phyloP scores from a whole-genome alignment of 2,797 vertebrate genomes.

The Cossypha polioptera region DNA sequence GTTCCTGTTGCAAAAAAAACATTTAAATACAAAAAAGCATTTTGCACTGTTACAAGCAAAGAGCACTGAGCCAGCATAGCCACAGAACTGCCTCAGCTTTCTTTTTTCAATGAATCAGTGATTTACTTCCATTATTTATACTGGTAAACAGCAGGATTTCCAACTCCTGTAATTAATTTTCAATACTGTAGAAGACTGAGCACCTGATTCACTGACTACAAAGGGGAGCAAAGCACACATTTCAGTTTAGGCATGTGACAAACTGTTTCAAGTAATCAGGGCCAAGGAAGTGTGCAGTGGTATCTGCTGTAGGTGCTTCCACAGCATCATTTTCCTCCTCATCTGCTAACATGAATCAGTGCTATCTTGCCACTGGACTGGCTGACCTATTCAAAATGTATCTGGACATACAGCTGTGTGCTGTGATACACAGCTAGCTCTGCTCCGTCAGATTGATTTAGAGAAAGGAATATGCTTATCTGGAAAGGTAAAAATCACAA shows the following conservation, averaged over 20 bases:
- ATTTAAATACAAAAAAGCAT: background rate
- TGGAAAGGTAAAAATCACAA: constrained; percentile 35
- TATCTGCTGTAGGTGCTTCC: background rate
- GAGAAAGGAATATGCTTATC: constrained; percentile 34
- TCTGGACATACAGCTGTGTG: constrained; percentile 37
- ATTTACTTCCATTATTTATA: background rate
- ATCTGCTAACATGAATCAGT: background rate
- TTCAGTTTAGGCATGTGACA: background rate
- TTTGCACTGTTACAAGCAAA: background rate
- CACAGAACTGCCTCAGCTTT: background rate
- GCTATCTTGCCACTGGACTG: background rate
- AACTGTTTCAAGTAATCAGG: background rate
- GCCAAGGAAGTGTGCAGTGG: background rate
- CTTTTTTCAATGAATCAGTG: background rate
- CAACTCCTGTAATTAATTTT: background rate
- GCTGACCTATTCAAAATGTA: constrained; percentile 42
- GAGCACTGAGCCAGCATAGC: background rate
- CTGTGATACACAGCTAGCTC: constrained; percentile 14
- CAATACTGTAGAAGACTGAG: background rate
- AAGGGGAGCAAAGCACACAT: background rate
- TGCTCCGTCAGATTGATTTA: constrained; percentile 11
- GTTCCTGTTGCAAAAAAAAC: background rate
- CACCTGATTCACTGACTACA: background rate
- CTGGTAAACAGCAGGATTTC: background rate
- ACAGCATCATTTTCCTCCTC: background rate